Conservation (phyloP, 2,113 vertebrate genomes). For the Neopipo cinnamomea region DNA sequence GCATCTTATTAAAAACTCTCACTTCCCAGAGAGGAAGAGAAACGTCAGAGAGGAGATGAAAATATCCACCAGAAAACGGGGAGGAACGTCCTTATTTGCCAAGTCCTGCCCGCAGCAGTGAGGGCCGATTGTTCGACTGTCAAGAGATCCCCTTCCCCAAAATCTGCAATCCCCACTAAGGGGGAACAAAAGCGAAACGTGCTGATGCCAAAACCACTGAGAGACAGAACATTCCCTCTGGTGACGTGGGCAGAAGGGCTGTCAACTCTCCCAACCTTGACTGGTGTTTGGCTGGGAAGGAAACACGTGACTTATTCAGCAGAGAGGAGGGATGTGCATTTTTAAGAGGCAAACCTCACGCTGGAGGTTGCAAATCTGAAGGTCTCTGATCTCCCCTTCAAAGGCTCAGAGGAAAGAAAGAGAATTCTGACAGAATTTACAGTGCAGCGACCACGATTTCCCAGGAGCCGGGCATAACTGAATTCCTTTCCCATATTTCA, state of each 20-base stretch:
- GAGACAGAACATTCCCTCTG: background rate
- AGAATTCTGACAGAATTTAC: background rate
- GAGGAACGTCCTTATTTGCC: background rate
- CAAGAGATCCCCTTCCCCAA: background rate
- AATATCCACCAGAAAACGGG: background rate
- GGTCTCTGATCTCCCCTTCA: constrained; percentile 44
- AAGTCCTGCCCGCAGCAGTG: background rate
- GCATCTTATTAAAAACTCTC: background rate
- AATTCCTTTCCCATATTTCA: background rate
- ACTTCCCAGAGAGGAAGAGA: too few relatives aligned
- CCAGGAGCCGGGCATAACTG: background rate
- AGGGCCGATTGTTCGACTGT: background rate
- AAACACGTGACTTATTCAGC: background rate
- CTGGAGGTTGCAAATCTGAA: background rate
- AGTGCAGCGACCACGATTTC: background rate
- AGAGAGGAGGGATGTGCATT: background rate
- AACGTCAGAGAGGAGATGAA: background rate
- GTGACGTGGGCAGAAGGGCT: background rate
- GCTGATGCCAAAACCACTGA: background rate
- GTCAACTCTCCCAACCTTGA: background rate
- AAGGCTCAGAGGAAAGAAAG: constrained; percentile 9
- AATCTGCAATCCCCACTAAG: background rate
- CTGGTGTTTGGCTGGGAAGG: background rate
- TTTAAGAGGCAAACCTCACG: background rate
- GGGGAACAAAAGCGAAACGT: background rate